Conservation (phyloP, 2,113 vertebrate species). For the Eolophus roseicapilla region DNA sequence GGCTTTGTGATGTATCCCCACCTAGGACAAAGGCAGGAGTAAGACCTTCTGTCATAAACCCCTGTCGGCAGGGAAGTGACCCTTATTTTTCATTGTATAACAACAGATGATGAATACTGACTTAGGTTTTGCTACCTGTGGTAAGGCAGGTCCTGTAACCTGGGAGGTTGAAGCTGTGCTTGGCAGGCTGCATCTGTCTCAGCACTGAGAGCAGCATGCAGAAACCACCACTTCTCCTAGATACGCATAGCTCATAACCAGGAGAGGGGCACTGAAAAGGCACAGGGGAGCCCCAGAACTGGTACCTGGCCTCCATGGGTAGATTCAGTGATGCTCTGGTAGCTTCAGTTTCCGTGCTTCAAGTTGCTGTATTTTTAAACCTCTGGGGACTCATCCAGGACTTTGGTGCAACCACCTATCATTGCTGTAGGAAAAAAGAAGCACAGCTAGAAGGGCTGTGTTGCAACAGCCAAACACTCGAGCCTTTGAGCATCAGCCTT, state of each 20-base stretch:
- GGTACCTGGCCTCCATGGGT: background rate
- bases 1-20: background rate
- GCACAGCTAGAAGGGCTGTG: background rate
- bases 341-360: background rate
- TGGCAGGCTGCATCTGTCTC: background rate
- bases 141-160: background rate
- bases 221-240: background rate
- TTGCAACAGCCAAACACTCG: fast-evolving
- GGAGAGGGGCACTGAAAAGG: background rate
- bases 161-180: background rate
- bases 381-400: background rate
- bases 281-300: background rate
- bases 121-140: background rate
- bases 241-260: background rate
- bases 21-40: background rate
- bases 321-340: background rate
- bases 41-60: background rate
- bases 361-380: background rate
- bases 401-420: background rate
- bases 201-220: background rate
- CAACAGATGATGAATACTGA: background rate
- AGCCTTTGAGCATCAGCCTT: background rate
- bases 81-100: background rate
- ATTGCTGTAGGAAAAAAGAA: background rate
- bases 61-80: background rate